Evolutionary conservation across 2,797 vertebrate species (phyloP).

Genomic region (Chromobotia macracanthus): DNA sequence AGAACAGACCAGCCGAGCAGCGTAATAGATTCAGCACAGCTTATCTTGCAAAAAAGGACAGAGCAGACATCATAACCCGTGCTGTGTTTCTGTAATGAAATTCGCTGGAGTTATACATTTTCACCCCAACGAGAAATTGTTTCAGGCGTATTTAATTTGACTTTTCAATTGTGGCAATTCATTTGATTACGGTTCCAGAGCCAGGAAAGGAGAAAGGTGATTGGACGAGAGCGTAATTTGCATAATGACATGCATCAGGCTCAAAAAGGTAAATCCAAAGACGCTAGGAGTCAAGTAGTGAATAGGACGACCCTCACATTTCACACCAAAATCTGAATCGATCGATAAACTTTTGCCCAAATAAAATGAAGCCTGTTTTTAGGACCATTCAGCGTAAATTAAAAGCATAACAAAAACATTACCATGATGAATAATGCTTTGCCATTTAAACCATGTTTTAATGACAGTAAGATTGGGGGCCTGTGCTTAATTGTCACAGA

Average conservation of each 20-base stretch:
- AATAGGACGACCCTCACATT: neutral
- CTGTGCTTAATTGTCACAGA: too few species aligned
- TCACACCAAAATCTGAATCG: neutral
- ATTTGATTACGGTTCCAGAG: constrained; percentile 56
- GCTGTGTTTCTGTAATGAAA: constrained; percentile 57
- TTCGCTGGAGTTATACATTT: constrained; percentile 57
- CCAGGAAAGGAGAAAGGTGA: constrained; percentile 38
- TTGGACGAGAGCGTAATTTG: constrained; percentile 50
- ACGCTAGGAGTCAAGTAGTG: neutral
- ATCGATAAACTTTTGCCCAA: too few species aligned
- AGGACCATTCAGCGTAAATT: too few species aligned
- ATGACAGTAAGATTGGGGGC: too few species aligned
- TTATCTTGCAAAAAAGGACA: constrained; percentile 54
- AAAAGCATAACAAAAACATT: too few species aligned
- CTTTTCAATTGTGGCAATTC: constrained; percentile 63
- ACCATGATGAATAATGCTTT: too few species aligned
- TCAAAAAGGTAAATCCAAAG: constrained; percentile 12
- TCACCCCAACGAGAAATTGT: constrained; percentile 47
- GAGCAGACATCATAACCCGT: constrained; percentile 50
- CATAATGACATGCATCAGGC: constrained; percentile 30
- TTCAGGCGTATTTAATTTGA: constrained; percentile 62
- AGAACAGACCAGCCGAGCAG: constrained; percentile 40
- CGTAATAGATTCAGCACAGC: constrained; percentile 62
- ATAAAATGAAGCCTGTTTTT: too few species aligned
- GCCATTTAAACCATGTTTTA: too few species aligned